Evolutionary conservation across 2,797 vertebrate genomes (phyloP).

Genomic region (Arrhamphus sclerolepis): DNA sequence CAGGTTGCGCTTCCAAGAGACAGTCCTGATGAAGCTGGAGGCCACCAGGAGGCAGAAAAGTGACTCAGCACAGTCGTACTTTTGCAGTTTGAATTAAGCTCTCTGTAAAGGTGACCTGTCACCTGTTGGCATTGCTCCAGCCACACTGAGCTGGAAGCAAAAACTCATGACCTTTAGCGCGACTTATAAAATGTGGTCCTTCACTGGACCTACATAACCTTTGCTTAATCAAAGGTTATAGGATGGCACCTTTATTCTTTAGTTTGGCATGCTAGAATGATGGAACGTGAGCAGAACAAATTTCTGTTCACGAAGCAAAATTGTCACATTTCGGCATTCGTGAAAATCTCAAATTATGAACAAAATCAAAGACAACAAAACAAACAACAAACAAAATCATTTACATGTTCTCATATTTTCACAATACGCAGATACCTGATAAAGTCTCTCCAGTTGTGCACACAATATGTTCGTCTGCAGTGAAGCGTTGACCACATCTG

Average conservation of each 20-base stretch:
- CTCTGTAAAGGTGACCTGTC: conserved; percentile 32
- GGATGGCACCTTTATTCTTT: conserved; percentile 2
- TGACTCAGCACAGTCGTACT: conserved; percentile 25
- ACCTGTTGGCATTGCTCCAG: conserved; percentile 18
- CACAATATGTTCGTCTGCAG: too few species aligned
- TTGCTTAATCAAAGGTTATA: conserved; percentile 5
- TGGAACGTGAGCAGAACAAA: too few species aligned
- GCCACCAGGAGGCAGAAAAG: conserved; percentile 8
- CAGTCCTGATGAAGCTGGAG: conserved; percentile 10
- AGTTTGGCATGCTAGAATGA: conserved; percentile 8
- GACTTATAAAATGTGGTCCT: conserved; percentile 21
- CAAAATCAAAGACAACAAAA: too few species aligned
- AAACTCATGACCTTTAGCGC: conserved; percentile 22
- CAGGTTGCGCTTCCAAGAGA: neutral
- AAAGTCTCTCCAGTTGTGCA: too few species aligned
- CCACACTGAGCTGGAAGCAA: conserved; percentile 10
- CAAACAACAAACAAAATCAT: too few species aligned
- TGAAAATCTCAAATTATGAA: too few species aligned
- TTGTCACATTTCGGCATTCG: too few species aligned
- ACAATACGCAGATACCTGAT: too few species aligned
- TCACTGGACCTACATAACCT: neutral
- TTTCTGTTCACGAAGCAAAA: too few species aligned
- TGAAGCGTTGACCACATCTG: too few species aligned
- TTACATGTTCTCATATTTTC: too few species aligned
- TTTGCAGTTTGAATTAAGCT: conserved; percentile 26